Percentiles rank a stretch among this genome's conserved stretches.
Evolutionary conservation across 1,140 invertebrate species (phyloP).

Genomic region (Drosophila melanica): DNA sequence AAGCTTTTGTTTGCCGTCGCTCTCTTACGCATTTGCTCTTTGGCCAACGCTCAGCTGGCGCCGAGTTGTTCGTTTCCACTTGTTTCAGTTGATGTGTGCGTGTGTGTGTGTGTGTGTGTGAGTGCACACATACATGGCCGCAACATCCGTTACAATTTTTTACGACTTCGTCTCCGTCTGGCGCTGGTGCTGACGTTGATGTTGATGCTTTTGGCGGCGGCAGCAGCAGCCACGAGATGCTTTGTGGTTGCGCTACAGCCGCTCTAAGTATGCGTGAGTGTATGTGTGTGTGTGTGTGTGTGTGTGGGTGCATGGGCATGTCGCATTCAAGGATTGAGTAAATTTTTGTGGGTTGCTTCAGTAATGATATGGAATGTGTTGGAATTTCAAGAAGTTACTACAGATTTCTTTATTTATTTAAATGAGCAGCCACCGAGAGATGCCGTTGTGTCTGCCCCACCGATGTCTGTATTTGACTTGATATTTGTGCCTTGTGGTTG

Average conservation of each 20-base stretch:
- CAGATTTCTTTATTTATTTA: constrained; percentile 84
- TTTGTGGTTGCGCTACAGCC: constrained; percentile 45
- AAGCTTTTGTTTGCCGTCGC: constrained; percentile 23
- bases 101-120: constrained; percentile 24
- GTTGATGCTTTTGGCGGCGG: constrained; percentile 60
- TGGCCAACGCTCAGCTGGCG: constrained; percentile 15
- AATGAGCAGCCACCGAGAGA: constrained; percentile 72
- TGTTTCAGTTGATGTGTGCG: constrained; percentile 57
- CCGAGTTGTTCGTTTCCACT: constrained; percentile 67
- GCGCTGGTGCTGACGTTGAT: constrained; percentile 67
- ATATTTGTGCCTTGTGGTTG: constrained; percentile 35
- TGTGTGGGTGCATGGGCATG: constrained; percentile 45
- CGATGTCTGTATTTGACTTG: constrained; percentile 33
- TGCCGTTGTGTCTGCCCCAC: constrained; percentile 18
- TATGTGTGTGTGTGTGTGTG: constrained; percentile 22
- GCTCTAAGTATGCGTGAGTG: constrained; percentile 32
- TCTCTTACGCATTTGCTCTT: constrained; percentile 18
- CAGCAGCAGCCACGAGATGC: constrained; percentile 49
- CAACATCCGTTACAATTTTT: constrained; percentile 82
- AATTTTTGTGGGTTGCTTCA: constrained; percentile 80
- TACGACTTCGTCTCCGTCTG: constrained; percentile 64
- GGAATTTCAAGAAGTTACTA: constrained; percentile 83
- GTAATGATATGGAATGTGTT: constrained; percentile 83
- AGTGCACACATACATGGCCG: constrained; percentile 63
- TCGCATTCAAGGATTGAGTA: constrained; percentile 80